These are phyloP conservation scores for Aegithalos caudatus DNA, from an alignment of 2,113 vertebrate genomes.

Conservation along the genomic window DNA sequence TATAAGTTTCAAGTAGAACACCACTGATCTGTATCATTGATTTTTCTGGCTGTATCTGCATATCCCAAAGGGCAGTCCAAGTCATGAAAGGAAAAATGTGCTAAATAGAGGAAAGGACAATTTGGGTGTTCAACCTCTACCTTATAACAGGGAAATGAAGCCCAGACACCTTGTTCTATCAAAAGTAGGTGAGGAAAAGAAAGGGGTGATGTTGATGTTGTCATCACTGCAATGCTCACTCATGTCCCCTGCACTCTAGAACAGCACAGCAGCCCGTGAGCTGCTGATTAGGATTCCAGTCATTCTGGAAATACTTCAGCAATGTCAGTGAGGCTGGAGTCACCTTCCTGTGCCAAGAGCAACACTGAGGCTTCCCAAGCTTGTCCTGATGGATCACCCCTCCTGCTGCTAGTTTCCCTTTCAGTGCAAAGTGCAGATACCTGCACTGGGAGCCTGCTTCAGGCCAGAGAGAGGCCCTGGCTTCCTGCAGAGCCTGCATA, in stretches of 20 bases:
- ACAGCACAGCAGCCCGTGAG: background rate
- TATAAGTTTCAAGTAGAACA: background rate
- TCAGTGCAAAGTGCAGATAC: accelerated
- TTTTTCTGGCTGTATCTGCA: background rate
- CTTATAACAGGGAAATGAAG: background rate
- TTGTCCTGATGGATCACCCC: accelerated
- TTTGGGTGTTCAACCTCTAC: background rate
- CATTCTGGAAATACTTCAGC: background rate
- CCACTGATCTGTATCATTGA: background rate
- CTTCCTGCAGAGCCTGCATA: background rate
- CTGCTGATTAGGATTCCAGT: background rate
- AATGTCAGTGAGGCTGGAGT: background rate
- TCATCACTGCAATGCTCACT: background rate
- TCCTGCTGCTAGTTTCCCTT: background rate
- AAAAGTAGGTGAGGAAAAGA: background rate
- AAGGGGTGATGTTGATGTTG: background rate
- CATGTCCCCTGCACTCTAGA: background rate
- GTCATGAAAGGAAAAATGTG: background rate
- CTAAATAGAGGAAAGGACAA: background rate
- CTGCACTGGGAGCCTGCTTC: accelerated
- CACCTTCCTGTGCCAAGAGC: background rate
- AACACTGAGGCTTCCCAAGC: background rate
- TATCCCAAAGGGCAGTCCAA: background rate
- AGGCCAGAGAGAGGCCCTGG: background rate
- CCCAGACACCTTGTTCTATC: background rate